Conservation (phyloP, 2,113 vertebrate species). For the Cynocephalus volans region DNA sequence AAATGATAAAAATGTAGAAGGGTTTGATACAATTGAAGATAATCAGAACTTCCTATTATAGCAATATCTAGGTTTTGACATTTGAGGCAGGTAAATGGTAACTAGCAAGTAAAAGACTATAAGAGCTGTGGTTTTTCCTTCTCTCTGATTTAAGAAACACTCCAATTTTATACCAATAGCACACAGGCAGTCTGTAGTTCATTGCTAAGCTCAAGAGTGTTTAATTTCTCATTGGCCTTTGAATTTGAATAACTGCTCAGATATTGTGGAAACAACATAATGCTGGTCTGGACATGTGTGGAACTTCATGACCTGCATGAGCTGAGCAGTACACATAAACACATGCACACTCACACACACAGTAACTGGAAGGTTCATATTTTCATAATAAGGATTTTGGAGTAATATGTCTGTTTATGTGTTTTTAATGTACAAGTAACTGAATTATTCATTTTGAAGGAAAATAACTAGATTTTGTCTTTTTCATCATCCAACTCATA, state of each 20-base stretch:
- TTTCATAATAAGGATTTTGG: background rate
- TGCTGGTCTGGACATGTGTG: background rate
- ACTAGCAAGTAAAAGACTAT: background rate
- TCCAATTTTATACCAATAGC: background rate
- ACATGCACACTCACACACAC: background rate
- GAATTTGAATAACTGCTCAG: background rate
- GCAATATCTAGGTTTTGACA: background rate
- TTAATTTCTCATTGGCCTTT: background rate
- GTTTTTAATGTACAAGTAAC: background rate
- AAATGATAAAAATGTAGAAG: background rate
- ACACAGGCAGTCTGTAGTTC: background rate
- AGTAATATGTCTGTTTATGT: background rate
- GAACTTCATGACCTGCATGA: background rate
- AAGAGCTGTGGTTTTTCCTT: fast-evolving
- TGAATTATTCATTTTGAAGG: background rate
- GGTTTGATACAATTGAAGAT: background rate
- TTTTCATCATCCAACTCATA: background rate
- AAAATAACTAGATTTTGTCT: background rate
- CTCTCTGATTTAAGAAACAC: background rate
- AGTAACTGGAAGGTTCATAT: background rate
- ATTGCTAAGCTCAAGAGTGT: background rate
- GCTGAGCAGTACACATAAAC: background rate
- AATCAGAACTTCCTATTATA: background rate
- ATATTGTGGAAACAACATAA: background rate
- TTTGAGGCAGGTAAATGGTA: background rate